These are phyloP conservation scores for Syndactyla subalaris DNA, from an alignment of 2,797 vertebrate genomes.

Conservation along the genomic window DNA sequence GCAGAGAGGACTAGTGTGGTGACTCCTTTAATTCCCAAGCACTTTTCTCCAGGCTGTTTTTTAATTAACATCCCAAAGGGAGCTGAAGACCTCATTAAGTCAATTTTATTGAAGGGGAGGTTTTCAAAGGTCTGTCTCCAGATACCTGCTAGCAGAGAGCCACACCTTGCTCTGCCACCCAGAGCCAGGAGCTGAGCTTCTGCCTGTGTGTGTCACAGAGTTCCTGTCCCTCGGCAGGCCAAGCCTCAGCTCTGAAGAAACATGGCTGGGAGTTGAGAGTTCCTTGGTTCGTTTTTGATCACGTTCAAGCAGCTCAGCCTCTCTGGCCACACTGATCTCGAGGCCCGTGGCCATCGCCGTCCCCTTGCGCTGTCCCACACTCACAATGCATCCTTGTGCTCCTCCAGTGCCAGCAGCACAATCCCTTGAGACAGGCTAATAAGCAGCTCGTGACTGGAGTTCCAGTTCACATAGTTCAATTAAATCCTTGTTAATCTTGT, in stretches of 20 bases:
- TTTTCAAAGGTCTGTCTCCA: conserved; percentile 35
- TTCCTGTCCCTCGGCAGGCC: not conserved
- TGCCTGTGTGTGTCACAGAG: not conserved
- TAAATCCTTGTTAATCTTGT: conserved; percentile 72
- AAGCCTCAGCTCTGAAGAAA: not conserved
- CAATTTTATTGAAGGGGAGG: conserved; percentile 21
- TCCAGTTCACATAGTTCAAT: conserved; percentile 67
- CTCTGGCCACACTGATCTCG: fast-evolving
- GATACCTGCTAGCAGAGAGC: not conserved
- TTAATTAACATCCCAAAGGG: conserved; percentile 61
- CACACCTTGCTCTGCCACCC: not conserved
- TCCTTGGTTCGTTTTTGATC: not conserved
- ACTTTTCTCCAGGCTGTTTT: conserved; percentile 31
- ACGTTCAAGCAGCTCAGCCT: not conserved
- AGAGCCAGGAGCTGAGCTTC: not conserved
- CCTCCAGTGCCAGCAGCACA: conserved; percentile 18
- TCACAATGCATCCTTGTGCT: conserved; percentile 50
- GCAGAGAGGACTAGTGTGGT: not conserved
- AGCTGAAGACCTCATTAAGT: conserved; percentile 39
- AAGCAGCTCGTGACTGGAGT: conserved; percentile 68
- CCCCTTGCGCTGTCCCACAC: not conserved
- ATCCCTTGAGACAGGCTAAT: conserved; percentile 17
- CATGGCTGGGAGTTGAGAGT: not conserved
- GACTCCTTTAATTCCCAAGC: conserved; percentile 28
- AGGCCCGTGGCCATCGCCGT: not conserved